Base-by-base conservation (phyloP, 1,140 invertebrate species). In the Sinonovacula constricta region DNA sequence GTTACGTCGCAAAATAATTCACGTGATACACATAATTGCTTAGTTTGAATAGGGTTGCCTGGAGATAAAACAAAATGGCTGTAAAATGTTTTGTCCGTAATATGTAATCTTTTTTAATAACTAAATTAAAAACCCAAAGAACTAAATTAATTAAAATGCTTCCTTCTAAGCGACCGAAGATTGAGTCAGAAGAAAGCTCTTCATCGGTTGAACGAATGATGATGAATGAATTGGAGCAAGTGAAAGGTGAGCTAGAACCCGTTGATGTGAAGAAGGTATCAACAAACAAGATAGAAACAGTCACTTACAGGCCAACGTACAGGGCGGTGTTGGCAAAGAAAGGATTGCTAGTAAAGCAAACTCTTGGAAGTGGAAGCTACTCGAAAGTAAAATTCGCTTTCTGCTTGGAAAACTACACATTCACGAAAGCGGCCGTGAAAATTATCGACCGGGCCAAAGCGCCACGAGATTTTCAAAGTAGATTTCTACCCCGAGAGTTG, bases 401-500 rank as follows among this genome's bases (percentile, higher is more conserved):
- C 45, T 82, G 80, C 62, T 66, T 89, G 31, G 75, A 74, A 54
- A 71, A 82, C 53, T 54, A 76, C 56, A 80, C 84, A 26, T 71
- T 72, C 59, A 92, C 75, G 91, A 67, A 84, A 28, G 91, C 97
- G 56, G 97, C 97, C 3, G 97, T 97, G 86, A 98, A 98, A 91
- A 96, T 97, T 84, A 96, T 97, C 83, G 95, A 96, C 87, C 94
- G 93, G 5, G 87, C 90, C 10, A 93, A 93, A 83, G 94, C 94
- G 2, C 95, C 94, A 0, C 93, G 93, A 81, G 94, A 96, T 85
- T 97, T 95, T 85, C 93, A 95, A 79, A 94, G 95, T 79, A 97
- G 97, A 89, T 98, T 98, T 91, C 96, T 98, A 86, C 96, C 96
- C 15, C 93, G 97, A 34, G 97, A 98, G 92, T 92, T 98, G 57